These are phyloP conservation scores for Scaptomyza reducta DNA, from an alignment of 2,888 invertebrate species.

Conservation along the genomic window DNA sequence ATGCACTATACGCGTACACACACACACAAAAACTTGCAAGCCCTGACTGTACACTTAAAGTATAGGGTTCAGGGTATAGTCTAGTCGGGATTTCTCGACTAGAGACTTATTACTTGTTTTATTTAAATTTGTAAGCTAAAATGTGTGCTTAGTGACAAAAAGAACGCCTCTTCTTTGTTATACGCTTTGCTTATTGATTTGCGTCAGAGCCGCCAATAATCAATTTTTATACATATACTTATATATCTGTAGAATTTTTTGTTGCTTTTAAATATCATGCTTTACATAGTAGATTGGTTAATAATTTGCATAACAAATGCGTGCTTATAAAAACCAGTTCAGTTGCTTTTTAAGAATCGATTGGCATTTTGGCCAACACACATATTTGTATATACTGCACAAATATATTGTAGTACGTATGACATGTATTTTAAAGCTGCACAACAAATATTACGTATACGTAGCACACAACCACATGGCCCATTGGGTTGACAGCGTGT, in stretches of 20 bases:
- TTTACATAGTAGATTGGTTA: conserved; percentile 34
- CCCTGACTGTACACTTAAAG: too few species aligned
- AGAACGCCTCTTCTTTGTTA: conserved; percentile 25
- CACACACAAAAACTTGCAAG: too few species aligned
- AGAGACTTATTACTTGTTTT: too few species aligned
- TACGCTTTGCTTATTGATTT: conserved; percentile 31
- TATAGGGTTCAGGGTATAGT: too few species aligned
- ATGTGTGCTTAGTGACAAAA: conserved; percentile 2
- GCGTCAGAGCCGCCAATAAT: conserved; percentile 41
- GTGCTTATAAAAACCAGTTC: conserved; percentile 62
- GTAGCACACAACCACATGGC: conserved; percentile 49
- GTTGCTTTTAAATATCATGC: conserved; percentile 31
- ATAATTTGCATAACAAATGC: conserved; percentile 62
- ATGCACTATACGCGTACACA: too few species aligned
- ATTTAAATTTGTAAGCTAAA: background rate
- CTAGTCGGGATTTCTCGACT: too few species aligned
- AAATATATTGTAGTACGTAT: conserved; percentile 23
- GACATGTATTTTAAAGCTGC: conserved; percentile 48
- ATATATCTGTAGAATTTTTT: conserved; percentile 1
- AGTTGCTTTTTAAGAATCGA: conserved; percentile 60
- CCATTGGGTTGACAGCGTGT: conserved; percentile 15
- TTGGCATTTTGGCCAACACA: conserved; percentile 44
- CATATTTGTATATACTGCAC: conserved; percentile 17
- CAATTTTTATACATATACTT: background rate
- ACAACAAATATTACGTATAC: conserved; percentile 66